A percentile compares a stretch with the other conserved stretches of the same genome.
phyloP scores from a whole-genome alignment of 2,888 invertebrate genomes.

The Eretmocerus hayati region DNA sequence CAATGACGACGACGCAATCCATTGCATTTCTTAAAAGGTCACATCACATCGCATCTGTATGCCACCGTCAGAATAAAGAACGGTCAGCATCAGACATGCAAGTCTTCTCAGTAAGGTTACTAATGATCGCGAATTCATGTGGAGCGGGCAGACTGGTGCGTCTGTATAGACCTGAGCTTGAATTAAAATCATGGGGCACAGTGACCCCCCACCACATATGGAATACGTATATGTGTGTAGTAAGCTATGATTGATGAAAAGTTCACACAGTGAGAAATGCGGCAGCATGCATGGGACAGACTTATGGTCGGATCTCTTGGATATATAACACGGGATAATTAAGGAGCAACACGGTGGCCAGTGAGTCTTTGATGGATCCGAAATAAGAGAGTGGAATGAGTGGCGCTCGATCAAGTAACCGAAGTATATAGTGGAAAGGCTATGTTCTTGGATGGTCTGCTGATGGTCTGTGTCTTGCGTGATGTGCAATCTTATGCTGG shows the following conservation, averaged over 20 bases:
- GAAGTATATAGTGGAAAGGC: no score
- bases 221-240: neutral
- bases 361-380: conserved; percentile 26
- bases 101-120: conserved; percentile 45
- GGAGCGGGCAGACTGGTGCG: conserved; percentile 33
- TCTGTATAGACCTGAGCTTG: conserved; percentile 28
- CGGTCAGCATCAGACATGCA: no score
- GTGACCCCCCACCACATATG: conserved; percentile 33
- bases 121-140: conserved; percentile 41
- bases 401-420: conserved; percentile 21
- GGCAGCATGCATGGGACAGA: conserved; percentile 19
- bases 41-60: no score
- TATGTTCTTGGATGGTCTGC: no score
- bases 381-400: conserved; percentile 40
- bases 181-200: conserved; percentile 44
- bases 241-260: conserved; percentile 47
- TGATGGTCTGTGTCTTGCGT: no score
- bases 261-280: conserved; percentile 49
- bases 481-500: no score
- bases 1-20: conserved; percentile 21
- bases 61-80: conserved; percentile 42
- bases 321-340: conserved; percentile 46
- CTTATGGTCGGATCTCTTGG: no score
- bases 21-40: conserved; percentile 18
- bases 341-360: conserved; percentile 47